Conservation (phyloP, 2,113 vertebrate species). For the Epinephelus fuscoguttatus region DNA sequence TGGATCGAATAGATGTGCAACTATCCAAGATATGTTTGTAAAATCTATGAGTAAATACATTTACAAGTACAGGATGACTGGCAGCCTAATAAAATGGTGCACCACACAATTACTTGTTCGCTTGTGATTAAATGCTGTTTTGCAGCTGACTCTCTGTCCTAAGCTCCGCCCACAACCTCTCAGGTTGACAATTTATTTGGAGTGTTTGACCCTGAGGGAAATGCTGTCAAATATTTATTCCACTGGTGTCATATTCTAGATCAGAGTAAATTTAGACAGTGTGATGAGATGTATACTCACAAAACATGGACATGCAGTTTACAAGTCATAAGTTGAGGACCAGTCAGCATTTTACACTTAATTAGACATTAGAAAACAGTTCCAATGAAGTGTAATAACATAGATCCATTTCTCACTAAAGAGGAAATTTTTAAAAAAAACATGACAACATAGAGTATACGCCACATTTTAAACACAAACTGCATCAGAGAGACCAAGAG, state of each 20-base stretch:
- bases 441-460: background rate
- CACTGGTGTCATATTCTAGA: background rate
- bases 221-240: background rate
- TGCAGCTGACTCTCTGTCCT: background rate
- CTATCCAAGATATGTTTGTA: rapidly evolving
- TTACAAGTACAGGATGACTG: background rate
- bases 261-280: background rate
- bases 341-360: background rate
- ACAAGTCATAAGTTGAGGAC: background rate
- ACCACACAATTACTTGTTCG: background rate
- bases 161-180: background rate
- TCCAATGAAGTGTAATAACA: background rate
- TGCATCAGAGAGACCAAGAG: background rate
- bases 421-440: background rate
- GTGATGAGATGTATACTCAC: background rate
- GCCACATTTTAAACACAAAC: background rate
- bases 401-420: background rate
- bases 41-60: slow-evolving; percentile 5
- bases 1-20: background rate
- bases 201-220: background rate
- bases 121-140: background rate
- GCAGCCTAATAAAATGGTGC: background rate
- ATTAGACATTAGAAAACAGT: background rate
- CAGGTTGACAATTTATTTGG: background rate
- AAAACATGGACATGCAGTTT: background rate